Evolutionary conservation across 2,888 invertebrate species (phyloP), one percentile per base, ranked within the genome.

Genomic region (Troilus luridus): DNA sequence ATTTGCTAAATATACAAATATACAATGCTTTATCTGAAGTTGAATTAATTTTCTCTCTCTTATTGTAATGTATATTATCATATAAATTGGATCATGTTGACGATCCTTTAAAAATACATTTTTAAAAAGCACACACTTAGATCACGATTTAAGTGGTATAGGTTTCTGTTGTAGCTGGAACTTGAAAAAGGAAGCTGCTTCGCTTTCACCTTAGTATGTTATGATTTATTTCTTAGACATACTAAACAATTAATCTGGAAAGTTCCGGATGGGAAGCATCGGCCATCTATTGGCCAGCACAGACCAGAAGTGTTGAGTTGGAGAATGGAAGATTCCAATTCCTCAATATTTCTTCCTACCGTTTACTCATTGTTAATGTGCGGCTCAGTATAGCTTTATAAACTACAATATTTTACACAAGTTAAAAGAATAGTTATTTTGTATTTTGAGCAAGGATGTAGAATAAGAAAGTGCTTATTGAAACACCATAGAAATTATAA

Each of bases 221-320:
- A 77, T 77, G 41, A 77, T 77, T 77, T 77, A 77, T 77, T 41
- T 41, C 12, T 24, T 67, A 12, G 24, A 27, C 17, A 41, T 27
- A 41, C 72, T 77, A 77, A 77, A 77, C 41, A 77, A 77, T 77
- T 41, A 77, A 77, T 77, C 27, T 41, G 7, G 27, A 77, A 77
- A 77, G 27, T 77, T 77, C 72, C 41, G 72, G 72, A 77, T 41
- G 72, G 24, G 19, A 77, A 77, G 41, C 72, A 77, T 41, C 2
- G 27, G 24, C 72, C 72, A 41, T 41, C 8, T 17, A 19, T 6
- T 17, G 27, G 41, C 41, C 27, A 41, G 41, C 72, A 27, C 17
- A 77, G 27, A 77, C 27, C 17, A 77, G 27, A 19, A 77, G 72
- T 41, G 72, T 17, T 8, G 17, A 77, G 72, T 77, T 41, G 17